Base-by-base conservation (phyloP, 1,140 invertebrate species). In the Meteorus sp. region DNA sequence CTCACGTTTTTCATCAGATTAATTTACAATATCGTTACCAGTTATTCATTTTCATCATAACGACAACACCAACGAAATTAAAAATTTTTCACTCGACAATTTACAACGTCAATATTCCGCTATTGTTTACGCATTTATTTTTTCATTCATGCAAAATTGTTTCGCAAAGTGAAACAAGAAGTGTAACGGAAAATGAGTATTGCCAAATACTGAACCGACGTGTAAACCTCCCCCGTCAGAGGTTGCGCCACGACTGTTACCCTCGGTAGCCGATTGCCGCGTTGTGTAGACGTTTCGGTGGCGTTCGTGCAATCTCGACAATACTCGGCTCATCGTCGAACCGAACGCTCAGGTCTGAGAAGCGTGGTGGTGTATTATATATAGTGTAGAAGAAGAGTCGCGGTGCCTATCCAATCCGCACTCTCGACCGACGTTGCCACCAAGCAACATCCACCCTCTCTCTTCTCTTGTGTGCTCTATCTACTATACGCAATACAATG, bases 161-260 rank as follows among this genome's bases (percentile, higher is more conserved):
- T n/a, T n/a, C n/a, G n/a, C n/a, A n/a, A n/a, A n/a, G n/a, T n/a
- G n/a, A n/a, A n/a, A n/a, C n/a, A n/a, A n/a, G n/a, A n/a, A n/a
- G n/a, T 43, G 5, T 19, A 17, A 20, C 13, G 15, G 22, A 43
- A 43, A 43, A 6, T 8, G 6, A 43, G 11, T 43, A 20, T 19
- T 19, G 2, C 17, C 7, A 19, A 20, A 43, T n/a, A n/a, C n/a
- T 19, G 17, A 43, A 17, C 13, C 43, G 23, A n/a, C 45, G 20
- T 20, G 61, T 15, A 47, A 61, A 66, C 72, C 71, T 72, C 71
- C 69, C 69, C 61, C 62, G 56, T 63, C 59, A 67, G 66, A 76
- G 68, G 75, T 72, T 72, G 74, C 77, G 76, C 71, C 73, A 72
- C 69, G 68, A 78, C 77, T 79, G 72, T 71, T 70, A 69, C 69